Conservation (phyloP, 2,888 invertebrate genomes). For the Cephalotes varians region DNA sequence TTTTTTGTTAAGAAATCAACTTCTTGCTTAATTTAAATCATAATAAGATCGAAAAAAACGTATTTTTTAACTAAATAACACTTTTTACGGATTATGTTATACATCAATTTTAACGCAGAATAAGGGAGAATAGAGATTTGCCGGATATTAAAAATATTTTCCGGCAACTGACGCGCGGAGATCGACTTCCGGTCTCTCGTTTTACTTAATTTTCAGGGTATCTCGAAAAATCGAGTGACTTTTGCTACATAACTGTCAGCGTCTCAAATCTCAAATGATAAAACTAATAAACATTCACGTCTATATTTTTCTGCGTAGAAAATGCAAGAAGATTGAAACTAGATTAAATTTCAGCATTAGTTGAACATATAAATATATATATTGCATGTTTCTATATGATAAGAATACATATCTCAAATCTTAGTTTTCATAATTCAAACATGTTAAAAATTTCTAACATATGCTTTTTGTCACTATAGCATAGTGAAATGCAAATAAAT, state of each 20-base stretch:
- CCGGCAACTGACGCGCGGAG: conserved; percentile 66
- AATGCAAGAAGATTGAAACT: not conserved
- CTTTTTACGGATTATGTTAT: not conserved
- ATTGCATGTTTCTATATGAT: no score
- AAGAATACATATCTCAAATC: not conserved
- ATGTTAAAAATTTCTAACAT: not conserved
- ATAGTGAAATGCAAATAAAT: not conserved
- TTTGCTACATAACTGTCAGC: not conserved
- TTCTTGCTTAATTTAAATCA: not conserved
- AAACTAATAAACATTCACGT: not conserved
- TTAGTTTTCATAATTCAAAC: not conserved
- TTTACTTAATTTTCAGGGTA: conserved; percentile 60
- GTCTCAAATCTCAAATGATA: not conserved
- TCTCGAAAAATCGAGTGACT: conserved; percentile 54
- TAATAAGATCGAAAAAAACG: not conserved
- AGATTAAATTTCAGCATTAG: not conserved
- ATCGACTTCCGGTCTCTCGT: conserved; percentile 76
- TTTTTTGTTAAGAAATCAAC: not conserved
- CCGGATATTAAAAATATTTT: conserved; percentile 84
- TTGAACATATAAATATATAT: not conserved
- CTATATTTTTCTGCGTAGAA: not conserved
- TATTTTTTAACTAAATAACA: not conserved
- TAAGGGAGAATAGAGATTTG: conserved; percentile 53
- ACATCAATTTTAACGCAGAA: conserved; percentile 13
- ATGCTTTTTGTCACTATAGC: no score